Conservation (phyloP, 2,888 invertebrate genomes). For the Melanchra persicariae region DNA sequence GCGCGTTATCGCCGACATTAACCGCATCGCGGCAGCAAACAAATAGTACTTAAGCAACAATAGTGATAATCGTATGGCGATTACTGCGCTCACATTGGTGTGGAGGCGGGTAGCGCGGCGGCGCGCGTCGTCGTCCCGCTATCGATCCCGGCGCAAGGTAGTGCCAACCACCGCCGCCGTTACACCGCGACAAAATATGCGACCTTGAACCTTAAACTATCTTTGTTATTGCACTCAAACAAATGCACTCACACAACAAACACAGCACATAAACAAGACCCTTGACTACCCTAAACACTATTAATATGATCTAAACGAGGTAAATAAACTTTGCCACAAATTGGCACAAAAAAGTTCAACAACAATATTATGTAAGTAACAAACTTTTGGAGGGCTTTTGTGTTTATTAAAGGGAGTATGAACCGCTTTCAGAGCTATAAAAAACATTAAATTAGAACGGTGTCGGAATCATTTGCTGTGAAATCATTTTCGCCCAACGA, state of each 20-base stretch:
- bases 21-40: slow-evolving; percentile 71
- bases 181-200: slow-evolving; percentile 78
- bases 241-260: slow-evolving; percentile 67
- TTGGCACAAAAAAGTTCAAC: slow-evolving; percentile 41
- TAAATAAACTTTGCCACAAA: slow-evolving; percentile 21
- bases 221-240: slow-evolving; percentile 75
- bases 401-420: slow-evolving; percentile 37
- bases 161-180: slow-evolving; percentile 81
- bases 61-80: slow-evolving; percentile 79
- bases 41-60: slow-evolving; percentile 73
- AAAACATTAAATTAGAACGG: slow-evolving; percentile 58
- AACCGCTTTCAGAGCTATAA: slow-evolving; percentile 39
- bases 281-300: slow-evolving; percentile 1
- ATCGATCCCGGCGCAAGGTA: slow-evolving; percentile 86
- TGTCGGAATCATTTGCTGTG: slow-evolving; percentile 55
- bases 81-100: slow-evolving; percentile 73
- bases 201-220: slow-evolving; percentile 87
- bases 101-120: slow-evolving; percentile 78
- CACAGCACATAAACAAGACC: slow-evolving; percentile 31
- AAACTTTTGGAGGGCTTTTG: slow-evolving; percentile 29
- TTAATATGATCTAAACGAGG: slow-evolving; percentile 10
- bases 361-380: slow-evolving; percentile 39
- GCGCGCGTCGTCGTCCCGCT: slow-evolving; percentile 85
- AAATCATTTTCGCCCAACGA: slow-evolving; percentile 16
- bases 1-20: slow-evolving; percentile 72